Conservation (phyloP, 2,888 invertebrate species). For the Phortica okadai region DNA sequence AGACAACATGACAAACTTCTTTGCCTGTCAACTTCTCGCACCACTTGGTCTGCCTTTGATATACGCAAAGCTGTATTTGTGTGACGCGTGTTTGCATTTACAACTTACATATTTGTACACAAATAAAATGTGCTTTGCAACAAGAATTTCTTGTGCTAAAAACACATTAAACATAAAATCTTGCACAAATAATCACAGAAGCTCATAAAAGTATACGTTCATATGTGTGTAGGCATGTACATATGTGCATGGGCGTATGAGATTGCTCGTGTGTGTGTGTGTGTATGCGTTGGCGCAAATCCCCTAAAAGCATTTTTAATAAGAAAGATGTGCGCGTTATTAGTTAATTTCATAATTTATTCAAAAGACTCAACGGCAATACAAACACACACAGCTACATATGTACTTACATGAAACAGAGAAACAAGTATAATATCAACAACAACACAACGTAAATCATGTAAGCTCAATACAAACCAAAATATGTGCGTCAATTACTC, state of each 20-base stretch:
- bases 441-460: no score
- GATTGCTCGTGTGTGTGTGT: not conserved
- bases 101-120: slow-evolving; percentile 8
- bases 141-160: not conserved
- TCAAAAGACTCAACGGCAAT: slow-evolving; percentile 20
- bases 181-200: not conserved
- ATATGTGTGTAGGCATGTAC: no score
- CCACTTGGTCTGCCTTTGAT: not conserved
- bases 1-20: not conserved
- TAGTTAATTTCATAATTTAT: slow-evolving; percentile 59
- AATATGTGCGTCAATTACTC: no score
- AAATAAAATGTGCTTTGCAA: not conserved
- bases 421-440: not conserved
- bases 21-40: not conserved
- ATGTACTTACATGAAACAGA: not conserved
- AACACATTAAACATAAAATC: slow-evolving; percentile 6
- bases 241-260: not conserved
- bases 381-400: not conserved
- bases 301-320: slow-evolving; percentile 50
- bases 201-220: not conserved
- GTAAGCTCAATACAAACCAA: no score
- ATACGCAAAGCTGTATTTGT: not conserved
- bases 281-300: slow-evolving; percentile 36
- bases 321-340: slow-evolving; percentile 48
- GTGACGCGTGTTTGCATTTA: not conserved